phyloP scores from a whole-genome alignment of 2,797 vertebrate genomes.

The Tangara arthus region DNA sequence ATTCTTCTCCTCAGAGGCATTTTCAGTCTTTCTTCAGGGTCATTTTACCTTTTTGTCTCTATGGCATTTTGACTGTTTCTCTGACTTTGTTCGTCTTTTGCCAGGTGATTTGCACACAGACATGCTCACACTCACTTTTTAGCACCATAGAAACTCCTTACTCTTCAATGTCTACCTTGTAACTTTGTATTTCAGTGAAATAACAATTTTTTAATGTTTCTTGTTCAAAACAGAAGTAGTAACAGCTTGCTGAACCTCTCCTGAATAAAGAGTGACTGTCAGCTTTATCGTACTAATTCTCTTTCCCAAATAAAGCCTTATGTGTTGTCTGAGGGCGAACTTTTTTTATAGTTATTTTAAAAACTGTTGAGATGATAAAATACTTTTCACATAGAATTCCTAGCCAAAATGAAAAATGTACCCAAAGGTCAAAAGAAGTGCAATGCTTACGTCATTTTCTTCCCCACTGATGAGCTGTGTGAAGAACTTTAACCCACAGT shows the following conservation, averaged over 20 bases:
- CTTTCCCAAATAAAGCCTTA: conserved; percentile 4
- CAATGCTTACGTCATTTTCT: neutral
- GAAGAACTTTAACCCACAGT: conserved; percentile 13
- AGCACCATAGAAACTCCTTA: neutral
- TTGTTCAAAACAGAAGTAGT: conserved; percentile 32
- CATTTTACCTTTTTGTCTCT: neutral
- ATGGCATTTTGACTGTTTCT: neutral
- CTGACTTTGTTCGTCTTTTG: neutral
- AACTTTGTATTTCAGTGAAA: neutral
- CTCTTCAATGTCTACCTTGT: neutral
- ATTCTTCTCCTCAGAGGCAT: neutral
- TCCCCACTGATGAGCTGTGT: neutral
- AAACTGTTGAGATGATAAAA: conserved; percentile 26
- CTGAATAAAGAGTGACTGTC: conserved; percentile 33
- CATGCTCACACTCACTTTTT: neutral
- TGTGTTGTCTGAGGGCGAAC: conserved; percentile 26
- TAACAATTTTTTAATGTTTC: neutral
- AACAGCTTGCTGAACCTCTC: conserved; percentile 32
- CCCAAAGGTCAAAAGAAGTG: neutral
- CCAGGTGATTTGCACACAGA: neutral
- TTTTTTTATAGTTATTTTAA: conserved; percentile 28
- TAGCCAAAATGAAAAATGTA: conserved; percentile 14
- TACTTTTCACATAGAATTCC: conserved; percentile 1
- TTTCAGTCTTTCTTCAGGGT: neutral
- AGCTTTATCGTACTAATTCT: conserved; percentile 24